Evolutionary conservation across 64 coral and sea anemone genomes (phyloP).

Genomic region (Astreopora myriophthalma): DNA sequence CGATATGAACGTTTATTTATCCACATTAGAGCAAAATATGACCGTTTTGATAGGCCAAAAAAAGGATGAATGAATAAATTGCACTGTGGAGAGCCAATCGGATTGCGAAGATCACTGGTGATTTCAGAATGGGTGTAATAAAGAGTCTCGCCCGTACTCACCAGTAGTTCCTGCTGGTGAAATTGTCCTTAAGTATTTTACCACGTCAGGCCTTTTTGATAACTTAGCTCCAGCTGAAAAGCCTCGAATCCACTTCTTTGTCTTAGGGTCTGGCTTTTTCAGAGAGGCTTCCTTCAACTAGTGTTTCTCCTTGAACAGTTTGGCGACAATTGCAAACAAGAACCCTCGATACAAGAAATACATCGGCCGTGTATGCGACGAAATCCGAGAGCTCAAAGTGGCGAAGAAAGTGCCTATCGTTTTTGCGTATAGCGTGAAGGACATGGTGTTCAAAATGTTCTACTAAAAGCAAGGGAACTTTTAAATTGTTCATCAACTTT

Average conservation of each 20-base stretch:
- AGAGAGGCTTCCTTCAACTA: not conserved
- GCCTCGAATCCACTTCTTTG: not conserved
- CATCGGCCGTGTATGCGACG: slow-evolving; percentile 75
- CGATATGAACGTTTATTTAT: no score
- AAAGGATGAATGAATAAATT: no score
- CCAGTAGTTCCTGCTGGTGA: not conserved
- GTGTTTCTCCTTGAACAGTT: slow-evolving; percentile 18
- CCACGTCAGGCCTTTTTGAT: not conserved
- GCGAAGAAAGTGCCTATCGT: slow-evolving; percentile 79
- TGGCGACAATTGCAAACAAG: slow-evolving; percentile 69
- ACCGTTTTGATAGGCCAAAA: no score
- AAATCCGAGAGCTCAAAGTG: slow-evolving; percentile 73
- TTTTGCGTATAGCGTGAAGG: slow-evolving; percentile 83
- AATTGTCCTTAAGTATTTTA: not conserved
- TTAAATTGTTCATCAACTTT: not conserved
- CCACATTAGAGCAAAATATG: no score
- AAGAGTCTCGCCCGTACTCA: not conserved
- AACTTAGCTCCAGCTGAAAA: not conserved
- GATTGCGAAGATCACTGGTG: not conserved
- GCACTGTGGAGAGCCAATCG: no score
- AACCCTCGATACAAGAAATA: slow-evolving; percentile 62
- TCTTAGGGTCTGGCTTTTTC: not conserved
- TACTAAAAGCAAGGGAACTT: slow-evolving; percentile 13
- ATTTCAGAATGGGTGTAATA: not conserved
- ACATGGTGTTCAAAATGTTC: slow-evolving; percentile 89